Percentiles rank a stretch among this genome's conserved stretches.
These are phyloP conservation scores for Mya arenaria DNA, from an alignment of 1,140 invertebrate genomes.

Conservation along the genomic window DNA sequence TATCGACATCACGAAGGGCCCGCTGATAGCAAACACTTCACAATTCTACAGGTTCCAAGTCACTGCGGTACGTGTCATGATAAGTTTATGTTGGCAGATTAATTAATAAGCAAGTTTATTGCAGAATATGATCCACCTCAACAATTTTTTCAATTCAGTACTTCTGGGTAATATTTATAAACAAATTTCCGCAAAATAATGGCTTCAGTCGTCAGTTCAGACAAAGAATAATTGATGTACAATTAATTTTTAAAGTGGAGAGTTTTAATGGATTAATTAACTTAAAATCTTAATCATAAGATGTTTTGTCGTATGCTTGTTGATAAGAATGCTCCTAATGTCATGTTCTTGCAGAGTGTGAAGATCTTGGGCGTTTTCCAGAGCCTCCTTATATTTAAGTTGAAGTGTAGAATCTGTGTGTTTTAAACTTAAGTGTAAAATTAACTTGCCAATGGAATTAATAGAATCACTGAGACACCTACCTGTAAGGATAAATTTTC, in stretches of 20 bases:
- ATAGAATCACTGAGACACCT: too few species aligned
- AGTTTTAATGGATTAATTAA: too few species aligned
- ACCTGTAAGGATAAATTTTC: too few species aligned
- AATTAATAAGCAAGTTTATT: neutral
- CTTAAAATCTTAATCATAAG: too few species aligned
- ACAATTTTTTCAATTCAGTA: neutral
- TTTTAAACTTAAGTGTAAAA: too few species aligned
- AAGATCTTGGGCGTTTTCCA: too few species aligned
- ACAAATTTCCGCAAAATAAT: neutral
- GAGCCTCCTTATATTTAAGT: too few species aligned
- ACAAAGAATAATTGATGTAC: neutral
- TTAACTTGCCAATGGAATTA: too few species aligned
- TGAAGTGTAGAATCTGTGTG: too few species aligned
- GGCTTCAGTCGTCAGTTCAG: neutral
- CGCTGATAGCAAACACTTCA: constrained; percentile 90
- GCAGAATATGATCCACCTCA: neutral
- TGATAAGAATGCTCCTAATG: too few species aligned
- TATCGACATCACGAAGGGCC: constrained; percentile 95
- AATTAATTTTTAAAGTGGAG: neutral
- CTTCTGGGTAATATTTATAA: neutral
- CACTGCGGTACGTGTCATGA: constrained; percentile 83
- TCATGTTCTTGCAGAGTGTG: too few species aligned
- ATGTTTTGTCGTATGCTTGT: too few species aligned
- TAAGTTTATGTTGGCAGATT: neutral
- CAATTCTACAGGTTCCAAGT: constrained; percentile 89